These are phyloP conservation scores for Drosophila novamexicana DNA, from an alignment of 1,140 invertebrate genomes.

Conservation along the genomic window DNA sequence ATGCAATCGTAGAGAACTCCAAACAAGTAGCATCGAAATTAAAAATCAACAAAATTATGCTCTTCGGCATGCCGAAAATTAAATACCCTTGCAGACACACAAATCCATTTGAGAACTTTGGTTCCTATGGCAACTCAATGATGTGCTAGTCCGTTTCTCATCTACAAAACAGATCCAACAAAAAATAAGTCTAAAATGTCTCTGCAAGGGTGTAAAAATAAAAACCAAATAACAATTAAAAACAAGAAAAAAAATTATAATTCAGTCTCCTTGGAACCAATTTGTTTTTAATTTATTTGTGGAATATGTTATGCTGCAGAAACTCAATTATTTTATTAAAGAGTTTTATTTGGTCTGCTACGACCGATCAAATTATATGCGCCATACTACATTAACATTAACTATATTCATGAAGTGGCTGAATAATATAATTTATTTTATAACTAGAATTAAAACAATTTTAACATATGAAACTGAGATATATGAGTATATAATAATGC, in stretches of 20 bases:
- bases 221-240: constrained; percentile 9
- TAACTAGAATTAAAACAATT: constrained; percentile 21
- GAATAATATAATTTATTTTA: constrained; percentile 44
- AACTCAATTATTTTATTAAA: constrained; percentile 15
- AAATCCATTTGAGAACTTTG: neutral
- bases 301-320: constrained; percentile 23
- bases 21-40: constrained; percentile 63
- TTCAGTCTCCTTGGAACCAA: constrained; percentile 6
- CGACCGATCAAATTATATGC: constrained; percentile 9
- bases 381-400: constrained; percentile 42
- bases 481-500: constrained; percentile 31
- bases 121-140: neutral
- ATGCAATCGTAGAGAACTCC: constrained; percentile 62
- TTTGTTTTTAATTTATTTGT: constrained; percentile 19
- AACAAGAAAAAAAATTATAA: constrained; percentile 1
- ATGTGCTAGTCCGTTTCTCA: neutral
- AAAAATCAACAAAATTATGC: neutral
- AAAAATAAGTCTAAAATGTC: no score
- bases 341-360: constrained; percentile 19
- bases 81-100: neutral
- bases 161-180: neutral
- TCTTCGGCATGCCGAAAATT: constrained; percentile 1
- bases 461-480: constrained; percentile 16
- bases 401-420: constrained; percentile 25
- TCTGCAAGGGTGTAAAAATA: neutral